These are phyloP conservation scores for Vulpes vulpes DNA, from an alignment of 2,113 vertebrate species.

Conservation along the genomic window DNA sequence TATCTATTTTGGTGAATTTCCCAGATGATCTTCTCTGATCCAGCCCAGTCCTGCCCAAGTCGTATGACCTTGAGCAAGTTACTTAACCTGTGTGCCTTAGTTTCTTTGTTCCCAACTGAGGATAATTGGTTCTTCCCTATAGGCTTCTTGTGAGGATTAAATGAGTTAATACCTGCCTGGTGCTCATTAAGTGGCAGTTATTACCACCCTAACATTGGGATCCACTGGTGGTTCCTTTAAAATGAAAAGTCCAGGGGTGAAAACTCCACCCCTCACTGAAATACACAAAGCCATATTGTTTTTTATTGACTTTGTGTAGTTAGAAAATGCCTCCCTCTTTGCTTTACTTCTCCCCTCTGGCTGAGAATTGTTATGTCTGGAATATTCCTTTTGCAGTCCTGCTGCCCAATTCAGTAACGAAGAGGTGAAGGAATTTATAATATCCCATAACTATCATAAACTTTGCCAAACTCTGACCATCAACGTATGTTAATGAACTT, in stretches of 20 bases:
- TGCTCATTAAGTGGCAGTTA: neutral
- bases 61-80: neutral
- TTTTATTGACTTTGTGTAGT: neutral
- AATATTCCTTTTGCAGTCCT: neutral
- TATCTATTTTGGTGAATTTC: neutral
- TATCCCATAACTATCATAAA: neutral
- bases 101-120: neutral
- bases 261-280: neutral
- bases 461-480: neutral
- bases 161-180: neutral
- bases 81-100: neutral
- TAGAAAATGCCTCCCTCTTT: neutral
- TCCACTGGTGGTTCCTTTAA: neutral
- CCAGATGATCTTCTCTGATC: neutral
- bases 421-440: constrained; percentile 2
- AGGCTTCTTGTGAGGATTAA: neutral
- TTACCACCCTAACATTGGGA: neutral
- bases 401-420: neutral
- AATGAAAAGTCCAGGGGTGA: neutral
- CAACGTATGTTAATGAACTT: neutral
- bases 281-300: neutral
- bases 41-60: neutral
- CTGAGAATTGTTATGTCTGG: neutral
- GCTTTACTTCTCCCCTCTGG: neutral
- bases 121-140: neutral